Conservation (phyloP, 2,113 vertebrate genomes). For the Gymnogyps californianus region DNA sequence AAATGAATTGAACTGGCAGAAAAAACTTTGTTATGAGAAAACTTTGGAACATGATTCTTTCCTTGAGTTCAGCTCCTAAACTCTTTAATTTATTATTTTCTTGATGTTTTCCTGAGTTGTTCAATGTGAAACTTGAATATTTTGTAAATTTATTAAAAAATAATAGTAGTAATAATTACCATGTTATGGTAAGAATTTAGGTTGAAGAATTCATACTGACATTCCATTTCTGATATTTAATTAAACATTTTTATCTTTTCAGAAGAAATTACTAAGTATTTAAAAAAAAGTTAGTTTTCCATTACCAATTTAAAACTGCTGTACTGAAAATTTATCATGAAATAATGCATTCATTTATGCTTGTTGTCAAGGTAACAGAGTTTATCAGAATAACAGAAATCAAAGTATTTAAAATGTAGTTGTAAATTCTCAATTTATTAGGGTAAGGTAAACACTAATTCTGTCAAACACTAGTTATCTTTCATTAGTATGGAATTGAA, state of each 20-base stretch:
- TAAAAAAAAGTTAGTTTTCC: neutral
- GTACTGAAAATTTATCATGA: neutral
- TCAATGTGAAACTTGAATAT: neutral
- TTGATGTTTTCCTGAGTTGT: constrained; percentile 7
- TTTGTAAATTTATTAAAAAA: neutral
- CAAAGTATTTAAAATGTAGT: neutral
- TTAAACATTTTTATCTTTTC: neutral
- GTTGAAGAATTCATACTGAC: constrained; percentile 22
- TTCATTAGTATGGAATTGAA: neutral
- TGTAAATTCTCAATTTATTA: neutral
- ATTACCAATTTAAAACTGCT: neutral
- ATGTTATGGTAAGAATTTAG: neutral
- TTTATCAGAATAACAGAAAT: constrained; percentile 11
- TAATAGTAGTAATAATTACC: neutral
- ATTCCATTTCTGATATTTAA: neutral
- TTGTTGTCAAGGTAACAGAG: constrained; percentile 31
- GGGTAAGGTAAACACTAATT: neutral
- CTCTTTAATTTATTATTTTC: neutral
- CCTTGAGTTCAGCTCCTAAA: neutral
- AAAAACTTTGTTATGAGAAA: constrained; percentile 1
- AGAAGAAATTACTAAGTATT: neutral
- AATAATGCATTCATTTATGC: neutral
- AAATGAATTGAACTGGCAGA: neutral
- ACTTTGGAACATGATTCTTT: neutral
- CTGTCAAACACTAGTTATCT: neutral